Evolutionary conservation across 2,113 vertebrate genomes (phyloP), one percentile per base, ranked within the genome.

Genomic region (Corapipo altera): DNA sequence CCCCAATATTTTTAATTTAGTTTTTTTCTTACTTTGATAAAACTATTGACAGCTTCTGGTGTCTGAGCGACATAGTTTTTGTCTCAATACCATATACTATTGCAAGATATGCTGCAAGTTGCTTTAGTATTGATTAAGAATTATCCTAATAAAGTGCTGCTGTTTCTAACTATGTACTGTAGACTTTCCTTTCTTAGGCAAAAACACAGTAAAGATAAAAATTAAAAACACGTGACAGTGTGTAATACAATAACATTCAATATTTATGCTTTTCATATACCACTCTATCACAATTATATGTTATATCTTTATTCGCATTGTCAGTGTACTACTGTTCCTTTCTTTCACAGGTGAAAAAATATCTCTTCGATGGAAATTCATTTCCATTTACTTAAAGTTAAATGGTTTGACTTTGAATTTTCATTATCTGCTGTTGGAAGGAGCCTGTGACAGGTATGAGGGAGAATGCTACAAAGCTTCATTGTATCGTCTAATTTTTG

Each of bases 341-440:
- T 96, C 93, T 93, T 88, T 97, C 84, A 76, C 88, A 83, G 84
- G 73, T 97, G 96, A 96, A 97, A 97, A 97, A 97, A 97, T 92
- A 92, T 89, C 85, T 95, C 76, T 96, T 95, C 92, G 95, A 81
- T 97, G 79, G 83, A 97, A 97, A 96, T 97, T 96, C 95, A 96
- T 97, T 98, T 98, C 95, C 96, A 96, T 97, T 95, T 97, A 97
- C 94, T 97, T 97, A 96, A 90, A 97, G 96, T 94, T 97, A 97
- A 98, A 97, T 97, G 94, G 95, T 97, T 97, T 97, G 95, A 97
- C 95, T 98, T 97, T 93, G 96, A 97, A 92, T 97, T 98, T 98
- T 98, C 90, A 96, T 97, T 96, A 95, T 96, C 97, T 96, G 83
- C 91, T 97, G 90, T 96, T 95, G 95, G 97, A 97, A 97, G 79